A percentile compares a stretch with the other conserved stretches of the same genome.
phyloP scores from a whole-genome alignment of 2,113 vertebrate genomes.

The Percopsis transmontana region DNA sequence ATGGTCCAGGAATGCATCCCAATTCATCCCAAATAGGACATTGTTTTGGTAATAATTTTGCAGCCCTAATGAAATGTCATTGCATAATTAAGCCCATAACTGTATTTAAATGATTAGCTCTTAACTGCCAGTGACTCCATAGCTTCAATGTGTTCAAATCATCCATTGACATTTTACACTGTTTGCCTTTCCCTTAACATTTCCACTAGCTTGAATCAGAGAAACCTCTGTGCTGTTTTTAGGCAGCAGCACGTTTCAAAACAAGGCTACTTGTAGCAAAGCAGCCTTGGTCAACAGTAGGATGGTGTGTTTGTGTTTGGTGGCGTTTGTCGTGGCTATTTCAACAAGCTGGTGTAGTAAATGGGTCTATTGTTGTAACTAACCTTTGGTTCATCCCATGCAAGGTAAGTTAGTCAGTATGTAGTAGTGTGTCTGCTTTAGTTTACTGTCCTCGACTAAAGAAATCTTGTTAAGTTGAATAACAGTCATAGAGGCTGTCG shows the following conservation, averaged over 20 bases:
- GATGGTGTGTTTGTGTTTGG: slow-evolving; percentile 25
- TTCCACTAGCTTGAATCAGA: background rate
- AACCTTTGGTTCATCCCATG: no score
- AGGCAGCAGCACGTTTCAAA: background rate
- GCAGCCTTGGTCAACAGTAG: slow-evolving; percentile 1
- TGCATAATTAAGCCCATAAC: slow-evolving; percentile 14
- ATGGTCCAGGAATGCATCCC: no score
- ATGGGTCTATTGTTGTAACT: no score
- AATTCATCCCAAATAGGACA: no score
- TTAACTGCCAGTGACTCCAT: background rate
- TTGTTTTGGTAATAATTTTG: slow-evolving; percentile 14
- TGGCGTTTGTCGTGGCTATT: slow-evolving; percentile 20
- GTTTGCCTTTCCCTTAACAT: slow-evolving; percentile 30
- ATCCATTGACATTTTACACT: slow-evolving; percentile 20
- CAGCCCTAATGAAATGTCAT: slow-evolving; percentile 25
- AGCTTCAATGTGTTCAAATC: background rate
- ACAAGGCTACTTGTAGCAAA: slow-evolving; percentile 3
- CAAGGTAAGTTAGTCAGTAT: no score
- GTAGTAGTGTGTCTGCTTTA: no score
- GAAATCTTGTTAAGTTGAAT: no score
- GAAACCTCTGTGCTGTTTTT: background rate
- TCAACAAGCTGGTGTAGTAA: no score
- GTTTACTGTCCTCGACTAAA: no score
- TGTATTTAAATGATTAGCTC: background rate
- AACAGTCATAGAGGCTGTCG: no score